These are phyloP conservation scores for Drosophila auraria DNA, from an alignment of 1,140 invertebrate species.

Conservation along the genomic window DNA sequence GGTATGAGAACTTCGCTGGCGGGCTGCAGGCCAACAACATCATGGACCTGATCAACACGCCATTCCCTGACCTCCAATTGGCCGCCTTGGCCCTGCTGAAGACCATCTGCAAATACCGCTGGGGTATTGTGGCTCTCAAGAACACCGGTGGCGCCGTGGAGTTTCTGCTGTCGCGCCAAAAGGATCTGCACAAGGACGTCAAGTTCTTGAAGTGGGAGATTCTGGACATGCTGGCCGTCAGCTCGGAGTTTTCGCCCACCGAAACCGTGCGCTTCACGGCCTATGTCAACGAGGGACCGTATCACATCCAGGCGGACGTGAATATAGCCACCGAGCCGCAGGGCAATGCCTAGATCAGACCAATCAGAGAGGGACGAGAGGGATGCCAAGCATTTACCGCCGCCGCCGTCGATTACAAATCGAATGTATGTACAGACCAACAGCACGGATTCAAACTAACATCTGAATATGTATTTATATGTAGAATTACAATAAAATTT, in stretches of 20 bases:
- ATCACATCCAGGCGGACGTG: conserved; percentile 88
- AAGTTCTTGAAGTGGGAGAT: conserved; percentile 91
- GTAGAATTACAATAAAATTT: conserved; percentile 61
- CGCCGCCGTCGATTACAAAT: conserved; percentile 4
- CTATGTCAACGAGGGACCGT: conserved; percentile 91
- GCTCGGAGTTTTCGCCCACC: conserved; percentile 88
- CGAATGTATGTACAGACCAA: conserved; percentile 21
- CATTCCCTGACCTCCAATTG: conserved; percentile 88
- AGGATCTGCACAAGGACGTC: conserved; percentile 89
- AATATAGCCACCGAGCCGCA: conserved; percentile 89
- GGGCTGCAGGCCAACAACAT: conserved; percentile 84
- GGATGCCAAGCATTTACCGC: conserved; percentile 20
- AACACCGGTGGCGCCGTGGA: conserved; percentile 89
- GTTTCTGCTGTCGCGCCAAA: conserved; percentile 90
- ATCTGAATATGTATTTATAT: conserved; percentile 43
- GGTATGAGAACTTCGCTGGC: conserved; percentile 86
- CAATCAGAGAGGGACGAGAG: background rate
- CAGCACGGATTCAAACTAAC: conserved; percentile 22
- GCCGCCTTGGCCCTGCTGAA: conserved; percentile 86
- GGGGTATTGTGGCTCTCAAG: conserved; percentile 88
- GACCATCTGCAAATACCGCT: conserved; percentile 86
- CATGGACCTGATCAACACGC: conserved; percentile 86
- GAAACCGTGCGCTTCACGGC: conserved; percentile 87
- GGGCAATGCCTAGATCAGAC: conserved; percentile 31
- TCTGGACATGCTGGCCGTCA: conserved; percentile 88